Conservation (phyloP, 2,113 vertebrate genomes). For the Pomatostomus ruficeps region DNA sequence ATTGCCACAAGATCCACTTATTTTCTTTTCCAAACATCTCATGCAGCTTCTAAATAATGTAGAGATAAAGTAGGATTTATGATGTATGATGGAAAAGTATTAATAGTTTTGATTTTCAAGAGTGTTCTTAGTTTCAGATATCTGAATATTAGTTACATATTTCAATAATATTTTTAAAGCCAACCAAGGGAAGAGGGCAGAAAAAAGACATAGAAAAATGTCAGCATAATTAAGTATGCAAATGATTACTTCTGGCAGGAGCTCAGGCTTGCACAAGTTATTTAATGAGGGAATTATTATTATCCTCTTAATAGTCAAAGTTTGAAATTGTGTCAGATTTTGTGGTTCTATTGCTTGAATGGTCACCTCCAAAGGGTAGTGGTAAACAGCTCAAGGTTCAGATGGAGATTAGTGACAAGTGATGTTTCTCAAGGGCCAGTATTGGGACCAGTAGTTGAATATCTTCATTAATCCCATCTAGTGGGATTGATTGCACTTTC, state of each 20-base stretch:
- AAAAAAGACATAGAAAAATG: background rate
- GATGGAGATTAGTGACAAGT: background rate
- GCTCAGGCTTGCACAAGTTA: background rate
- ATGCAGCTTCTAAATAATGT: background rate
- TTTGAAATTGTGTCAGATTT: conserved; percentile 16
- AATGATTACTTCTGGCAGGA: background rate
- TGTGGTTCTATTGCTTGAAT: background rate
- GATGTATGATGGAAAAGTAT: background rate
- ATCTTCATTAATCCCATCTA: background rate
- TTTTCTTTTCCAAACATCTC: background rate
- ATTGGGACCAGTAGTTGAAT: background rate
- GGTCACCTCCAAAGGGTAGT: too few species aligned
- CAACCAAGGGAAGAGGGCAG: background rate
- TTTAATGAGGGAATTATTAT: background rate
- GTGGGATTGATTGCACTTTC: accelerated
- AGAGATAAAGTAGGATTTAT: background rate
- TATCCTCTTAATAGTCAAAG: background rate
- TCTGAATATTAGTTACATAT: background rate
- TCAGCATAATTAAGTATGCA: conserved; percentile 9
- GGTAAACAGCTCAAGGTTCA: background rate
- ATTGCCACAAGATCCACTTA: background rate
- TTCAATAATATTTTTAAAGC: background rate
- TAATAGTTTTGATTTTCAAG: background rate
- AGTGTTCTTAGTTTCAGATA: background rate
- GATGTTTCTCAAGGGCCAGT: background rate